Conservation (phyloP, 2,797 vertebrate genomes). For the Rhodeus uyekii region DNA sequence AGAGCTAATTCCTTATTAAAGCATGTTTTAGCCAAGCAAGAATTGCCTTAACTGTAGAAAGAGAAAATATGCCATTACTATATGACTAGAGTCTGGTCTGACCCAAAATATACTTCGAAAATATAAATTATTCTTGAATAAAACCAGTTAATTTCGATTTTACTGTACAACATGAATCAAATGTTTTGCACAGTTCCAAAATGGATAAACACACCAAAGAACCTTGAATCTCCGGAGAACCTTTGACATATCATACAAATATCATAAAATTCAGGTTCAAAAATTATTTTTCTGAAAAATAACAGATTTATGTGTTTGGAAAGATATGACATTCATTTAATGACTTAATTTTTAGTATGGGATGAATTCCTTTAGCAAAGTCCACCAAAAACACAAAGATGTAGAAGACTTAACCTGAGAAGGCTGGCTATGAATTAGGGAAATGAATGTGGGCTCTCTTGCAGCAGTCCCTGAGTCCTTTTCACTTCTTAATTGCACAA, state of each 20-base stretch:
- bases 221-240: background rate
- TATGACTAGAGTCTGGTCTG: background rate
- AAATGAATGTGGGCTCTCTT: constrained; percentile 52
- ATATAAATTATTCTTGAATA: no score
- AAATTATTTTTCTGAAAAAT: background rate
- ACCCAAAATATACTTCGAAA: background rate
- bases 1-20: background rate
- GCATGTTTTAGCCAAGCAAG: constrained; percentile 24
- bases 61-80: background rate
- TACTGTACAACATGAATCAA: background rate
- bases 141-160: background rate
- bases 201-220: background rate
- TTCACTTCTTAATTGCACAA: constrained; percentile 60
- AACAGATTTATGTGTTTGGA: background rate
- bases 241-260: background rate
- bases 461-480: constrained; percentile 43
- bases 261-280: background rate
- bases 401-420: constrained; percentile 20
- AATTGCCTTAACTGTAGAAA: background rate
- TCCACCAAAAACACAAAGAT: background rate
- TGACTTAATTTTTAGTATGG: background rate
- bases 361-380: background rate
- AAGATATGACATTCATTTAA: background rate
- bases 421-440: constrained; percentile 60
- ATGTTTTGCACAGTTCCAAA: background rate